Evolutionary conservation across 2,888 invertebrate species (phyloP).

Genomic region (Ecdyonurus torrentis): DNA sequence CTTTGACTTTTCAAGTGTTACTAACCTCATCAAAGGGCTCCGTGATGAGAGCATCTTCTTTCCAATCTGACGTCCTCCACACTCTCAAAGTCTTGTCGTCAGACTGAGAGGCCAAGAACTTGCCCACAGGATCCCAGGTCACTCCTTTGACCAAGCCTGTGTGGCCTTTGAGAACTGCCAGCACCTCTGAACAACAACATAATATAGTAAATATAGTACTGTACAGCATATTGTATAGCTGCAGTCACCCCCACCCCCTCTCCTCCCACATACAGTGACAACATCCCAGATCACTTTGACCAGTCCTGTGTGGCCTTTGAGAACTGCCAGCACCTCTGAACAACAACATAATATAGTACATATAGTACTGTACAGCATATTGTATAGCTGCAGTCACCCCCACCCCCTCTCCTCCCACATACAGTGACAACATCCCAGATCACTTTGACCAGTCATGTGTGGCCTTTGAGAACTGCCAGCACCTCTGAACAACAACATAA

Average conservation of each 20-base stretch:
- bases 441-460: constrained; percentile 87
- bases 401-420: too few relatives aligned
- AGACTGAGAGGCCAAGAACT: constrained; percentile 90
- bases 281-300: constrained; percentile 99
- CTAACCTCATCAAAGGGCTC: constrained; percentile 75
- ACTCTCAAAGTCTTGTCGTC: constrained; percentile 88
- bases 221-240: too few relatives aligned
- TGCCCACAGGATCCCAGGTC: constrained; percentile 97
- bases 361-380: too few relatives aligned
- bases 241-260: too few relatives aligned
- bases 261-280: too few relatives aligned
- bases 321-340: constrained; percentile 55
- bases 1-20: background rate
- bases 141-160: constrained; percentile 92
- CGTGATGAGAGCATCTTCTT: constrained; percentile 65
- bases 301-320: constrained; percentile 81
- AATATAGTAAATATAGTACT: background rate
- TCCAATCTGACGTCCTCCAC: constrained; percentile 95
- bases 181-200: constrained; percentile 45
- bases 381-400: too few relatives aligned
- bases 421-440: constrained; percentile 99
- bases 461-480: constrained; percentile 71
- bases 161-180: constrained; percentile 76
- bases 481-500: constrained; percentile 41
- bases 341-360: constrained; percentile 2